phyloP scores from a whole-genome alignment of 2,797 vertebrate genomes.

The Scleropages formosus region DNA sequence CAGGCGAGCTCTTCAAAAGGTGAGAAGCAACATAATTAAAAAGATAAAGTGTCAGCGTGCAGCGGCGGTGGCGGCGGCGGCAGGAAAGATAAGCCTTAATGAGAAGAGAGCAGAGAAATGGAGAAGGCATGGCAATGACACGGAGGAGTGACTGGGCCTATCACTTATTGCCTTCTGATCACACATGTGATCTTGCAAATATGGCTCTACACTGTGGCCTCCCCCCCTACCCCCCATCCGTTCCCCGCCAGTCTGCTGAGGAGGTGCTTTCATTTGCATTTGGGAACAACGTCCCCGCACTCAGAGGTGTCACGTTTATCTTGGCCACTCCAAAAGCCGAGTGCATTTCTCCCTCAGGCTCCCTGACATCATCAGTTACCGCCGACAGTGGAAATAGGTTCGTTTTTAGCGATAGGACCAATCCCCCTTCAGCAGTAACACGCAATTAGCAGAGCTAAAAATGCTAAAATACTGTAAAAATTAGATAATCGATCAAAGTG shows the following conservation, averaged over 20 bases:
- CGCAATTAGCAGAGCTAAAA: conserved; percentile 71
- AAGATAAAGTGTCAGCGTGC: conserved; percentile 67
- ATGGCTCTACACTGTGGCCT: not conserved
- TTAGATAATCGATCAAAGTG: conserved; percentile 95
- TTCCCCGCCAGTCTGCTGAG: conserved; percentile 34
- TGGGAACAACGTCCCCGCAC: conserved; percentile 50
- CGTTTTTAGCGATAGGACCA: conserved; percentile 37
- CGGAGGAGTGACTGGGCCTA: conserved; percentile 40
- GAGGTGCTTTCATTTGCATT: conserved; percentile 48
- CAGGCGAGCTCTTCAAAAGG: conserved; percentile 54
- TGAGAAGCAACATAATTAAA: conserved; percentile 73
- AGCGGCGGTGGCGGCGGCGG: conserved; percentile 28
- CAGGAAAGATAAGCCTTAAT: conserved; percentile 66
- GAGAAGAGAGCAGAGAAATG: conserved; percentile 53
- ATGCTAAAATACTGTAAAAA: conserved; percentile 66
- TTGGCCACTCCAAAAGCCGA: conserved; percentile 49
- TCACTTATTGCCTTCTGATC: not conserved
- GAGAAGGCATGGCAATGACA: conserved; percentile 48
- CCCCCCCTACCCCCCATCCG: conserved; percentile 1
- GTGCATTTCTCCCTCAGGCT: conserved; percentile 31
- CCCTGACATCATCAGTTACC: not conserved
- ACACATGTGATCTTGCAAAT: conserved; percentile 21
- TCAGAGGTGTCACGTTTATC: conserved; percentile 59
- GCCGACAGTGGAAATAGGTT: conserved; percentile 23
- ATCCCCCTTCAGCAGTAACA: conserved; percentile 63